phyloP scores from a whole-genome alignment of 37 sponge, comb jelly and placozoan species.

The Dysidea cf. avara region DNA sequence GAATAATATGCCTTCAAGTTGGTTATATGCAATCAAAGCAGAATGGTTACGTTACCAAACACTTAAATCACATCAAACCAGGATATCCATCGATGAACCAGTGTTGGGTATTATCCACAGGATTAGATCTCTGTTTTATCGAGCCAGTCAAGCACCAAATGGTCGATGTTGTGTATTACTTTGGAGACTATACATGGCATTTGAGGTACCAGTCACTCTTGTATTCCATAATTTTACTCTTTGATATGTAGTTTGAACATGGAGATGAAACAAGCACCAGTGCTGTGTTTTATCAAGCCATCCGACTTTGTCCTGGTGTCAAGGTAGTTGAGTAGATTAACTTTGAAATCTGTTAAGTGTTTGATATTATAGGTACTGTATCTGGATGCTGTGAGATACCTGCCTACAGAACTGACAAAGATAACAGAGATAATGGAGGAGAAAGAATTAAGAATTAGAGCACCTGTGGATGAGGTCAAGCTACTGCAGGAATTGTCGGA shows the following conservation, averaged over 20 bases:
- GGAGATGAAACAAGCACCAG: slow-evolving; percentile 22
- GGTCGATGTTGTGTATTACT: slow-evolving; percentile 58
- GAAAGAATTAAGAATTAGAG: slow-evolving; percentile 70
- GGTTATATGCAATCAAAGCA: slow-evolving; percentile 49
- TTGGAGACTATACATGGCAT: slow-evolving; percentile 73
- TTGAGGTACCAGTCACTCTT: slow-evolving; percentile 54
- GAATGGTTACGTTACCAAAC: slow-evolving; percentile 43
- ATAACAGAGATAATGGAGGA: slow-evolving; percentile 78
- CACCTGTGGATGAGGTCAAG: slow-evolving; percentile 81
- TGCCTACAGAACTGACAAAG: slow-evolving; percentile 54
- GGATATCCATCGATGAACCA: slow-evolving; percentile 8
- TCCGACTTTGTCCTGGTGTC: slow-evolving; percentile 81
- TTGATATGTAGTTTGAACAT: slow-evolving; percentile 39
- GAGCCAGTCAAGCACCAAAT: slow-evolving; percentile 36
- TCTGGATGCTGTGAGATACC: slow-evolving; percentile 45
- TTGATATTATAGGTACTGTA: slow-evolving; percentile 60
- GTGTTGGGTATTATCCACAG: slow-evolving; percentile 46
- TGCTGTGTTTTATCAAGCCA: slow-evolving; percentile 77
- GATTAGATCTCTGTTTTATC: slow-evolving; percentile 47
- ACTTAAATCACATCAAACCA: background rate
- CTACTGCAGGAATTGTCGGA: slow-evolving; percentile 34
- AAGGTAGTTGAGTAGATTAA: slow-evolving; percentile 55
- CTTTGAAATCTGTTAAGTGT: background rate
- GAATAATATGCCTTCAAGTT: slow-evolving; percentile 13
- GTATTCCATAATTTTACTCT: background rate